A percentile compares a stretch with the other conserved stretches of the same genome.
phyloP scores from a whole-genome alignment of 2,113 vertebrate genomes.

The Potamarius usumacintae region DNA sequence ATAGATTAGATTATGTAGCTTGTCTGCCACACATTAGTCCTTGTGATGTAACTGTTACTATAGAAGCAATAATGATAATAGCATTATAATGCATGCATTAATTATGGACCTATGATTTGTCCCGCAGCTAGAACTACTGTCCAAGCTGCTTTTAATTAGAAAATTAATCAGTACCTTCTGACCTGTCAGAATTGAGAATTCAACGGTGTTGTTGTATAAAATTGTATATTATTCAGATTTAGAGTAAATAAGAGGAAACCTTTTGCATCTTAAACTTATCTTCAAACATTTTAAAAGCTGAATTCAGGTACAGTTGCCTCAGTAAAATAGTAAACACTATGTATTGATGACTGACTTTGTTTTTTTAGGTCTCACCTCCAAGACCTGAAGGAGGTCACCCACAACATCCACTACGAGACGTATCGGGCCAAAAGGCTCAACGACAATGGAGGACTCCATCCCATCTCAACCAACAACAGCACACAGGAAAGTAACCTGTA shows the following conservation, averaged over 20 bases:
- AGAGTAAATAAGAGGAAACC: too few relatives aligned
- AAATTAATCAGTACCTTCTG: too few relatives aligned
- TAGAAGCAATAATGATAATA: too few relatives aligned
- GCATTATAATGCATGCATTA: not conserved
- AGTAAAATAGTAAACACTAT: not conserved
- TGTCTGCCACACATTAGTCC: too few relatives aligned
- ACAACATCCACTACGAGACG: constrained; percentile 98
- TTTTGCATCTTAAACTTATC: not conserved
- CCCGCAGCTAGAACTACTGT: too few relatives aligned
- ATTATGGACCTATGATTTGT: not conserved
- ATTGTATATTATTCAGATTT: too few relatives aligned
- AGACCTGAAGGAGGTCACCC: constrained; percentile 97
- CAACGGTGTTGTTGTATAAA: too few relatives aligned
- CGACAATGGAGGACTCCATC: constrained; percentile 90
- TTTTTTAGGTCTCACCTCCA: constrained; percentile 89
- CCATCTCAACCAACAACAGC: constrained; percentile 76
- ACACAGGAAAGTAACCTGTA: constrained; percentile 89
- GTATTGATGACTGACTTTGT: not conserved
- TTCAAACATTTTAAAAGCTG: not conserved
- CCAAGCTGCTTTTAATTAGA: too few relatives aligned
- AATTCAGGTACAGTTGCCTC: not conserved
- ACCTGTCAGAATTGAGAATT: too few relatives aligned
- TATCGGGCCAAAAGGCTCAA: constrained; percentile 94
- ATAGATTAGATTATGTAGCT: too few relatives aligned
- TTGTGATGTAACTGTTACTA: too few relatives aligned